Percentiles rank a stretch among this genome's conserved stretches.
These are phyloP conservation scores for Acomys russatus DNA, from an alignment of 2,797 vertebrate genomes.

Conservation along the genomic window DNA sequence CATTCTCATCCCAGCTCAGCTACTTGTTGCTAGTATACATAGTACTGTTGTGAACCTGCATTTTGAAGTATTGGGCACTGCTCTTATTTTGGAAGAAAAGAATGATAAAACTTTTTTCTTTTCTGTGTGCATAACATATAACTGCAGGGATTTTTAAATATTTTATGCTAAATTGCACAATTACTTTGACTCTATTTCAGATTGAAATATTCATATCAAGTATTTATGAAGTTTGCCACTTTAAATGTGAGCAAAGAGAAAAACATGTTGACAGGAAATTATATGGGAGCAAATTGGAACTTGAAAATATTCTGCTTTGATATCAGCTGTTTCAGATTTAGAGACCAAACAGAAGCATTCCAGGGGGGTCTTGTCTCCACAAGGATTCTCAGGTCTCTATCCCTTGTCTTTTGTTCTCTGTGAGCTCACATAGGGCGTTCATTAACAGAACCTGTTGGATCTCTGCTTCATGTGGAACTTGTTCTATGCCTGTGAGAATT, in stretches of 20 bases:
- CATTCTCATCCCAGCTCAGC: background rate
- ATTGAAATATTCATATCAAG: slow-evolving; percentile 22
- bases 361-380: background rate
- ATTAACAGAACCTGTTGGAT: background rate
- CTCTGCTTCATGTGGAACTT: background rate
- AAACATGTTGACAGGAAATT: slow-evolving; percentile 36
- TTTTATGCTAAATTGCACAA: background rate
- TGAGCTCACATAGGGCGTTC: background rate
- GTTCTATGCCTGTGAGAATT: background rate
- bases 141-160: background rate
- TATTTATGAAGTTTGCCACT: background rate
- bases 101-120: background rate
- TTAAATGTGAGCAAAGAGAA: background rate
- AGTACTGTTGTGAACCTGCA: background rate
- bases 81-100: background rate
- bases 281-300: slow-evolving; percentile 9
- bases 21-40: background rate
- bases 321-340: background rate
- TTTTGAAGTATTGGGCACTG: background rate
- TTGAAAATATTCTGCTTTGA: background rate
- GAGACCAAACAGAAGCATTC: background rate
- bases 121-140: background rate
- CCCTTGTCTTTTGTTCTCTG: background rate
- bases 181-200: slow-evolving; percentile 49
- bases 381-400: background rate